These are phyloP conservation scores for Venustaconcha ellipsiformis DNA, from an alignment of 1,140 invertebrate genomes.

Conservation along the genomic window DNA sequence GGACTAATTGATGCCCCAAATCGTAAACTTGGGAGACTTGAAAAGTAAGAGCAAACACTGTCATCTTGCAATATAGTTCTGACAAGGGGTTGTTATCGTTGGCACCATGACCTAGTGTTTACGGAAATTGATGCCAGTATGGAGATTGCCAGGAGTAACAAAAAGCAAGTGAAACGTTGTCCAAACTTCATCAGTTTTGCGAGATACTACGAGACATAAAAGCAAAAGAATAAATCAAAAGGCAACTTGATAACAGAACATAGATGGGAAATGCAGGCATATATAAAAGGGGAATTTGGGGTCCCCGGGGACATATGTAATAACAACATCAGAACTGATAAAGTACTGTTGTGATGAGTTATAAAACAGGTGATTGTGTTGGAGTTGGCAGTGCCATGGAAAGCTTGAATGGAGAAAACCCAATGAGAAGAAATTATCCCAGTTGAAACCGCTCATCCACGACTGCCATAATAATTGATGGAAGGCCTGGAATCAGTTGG, in stretches of 20 bases:
- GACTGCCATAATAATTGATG: not conserved
- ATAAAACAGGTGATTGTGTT: conserved; percentile 14
- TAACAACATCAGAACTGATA: conserved; percentile 17
- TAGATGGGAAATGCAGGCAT: conserved; percentile 15
- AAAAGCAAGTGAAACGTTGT: not conserved
- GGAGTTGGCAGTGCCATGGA: conserved; percentile 32
- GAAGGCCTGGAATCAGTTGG: too few relatives aligned
- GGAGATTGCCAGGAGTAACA: too few relatives aligned
- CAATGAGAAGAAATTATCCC: conserved; percentile 25
- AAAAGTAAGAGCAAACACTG: not conserved
- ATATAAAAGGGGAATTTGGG: conserved; percentile 2
- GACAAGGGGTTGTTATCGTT: conserved; percentile 10
- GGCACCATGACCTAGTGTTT: conserved; percentile 15
- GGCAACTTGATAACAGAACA: conserved; percentile 12
- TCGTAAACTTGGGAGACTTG: conserved; percentile 16
- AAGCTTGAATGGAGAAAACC: conserved; percentile 17
- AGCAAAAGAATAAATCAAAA: not conserved
- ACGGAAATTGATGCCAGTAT: not conserved
- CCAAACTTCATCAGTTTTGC: not conserved
- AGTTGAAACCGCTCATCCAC: conserved; percentile 11
- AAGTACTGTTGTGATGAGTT: conserved; percentile 17
- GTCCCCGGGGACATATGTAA: conserved; percentile 8
- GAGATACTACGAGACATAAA: not conserved
- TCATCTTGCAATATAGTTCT: too few relatives aligned
- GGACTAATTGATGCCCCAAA: conserved; percentile 1